Percentiles rank a stretch among this genome's conserved stretches.
These are phyloP conservation scores for Drosophila mimica DNA, from an alignment of 2,888 invertebrate species.

Conservation along the genomic window DNA sequence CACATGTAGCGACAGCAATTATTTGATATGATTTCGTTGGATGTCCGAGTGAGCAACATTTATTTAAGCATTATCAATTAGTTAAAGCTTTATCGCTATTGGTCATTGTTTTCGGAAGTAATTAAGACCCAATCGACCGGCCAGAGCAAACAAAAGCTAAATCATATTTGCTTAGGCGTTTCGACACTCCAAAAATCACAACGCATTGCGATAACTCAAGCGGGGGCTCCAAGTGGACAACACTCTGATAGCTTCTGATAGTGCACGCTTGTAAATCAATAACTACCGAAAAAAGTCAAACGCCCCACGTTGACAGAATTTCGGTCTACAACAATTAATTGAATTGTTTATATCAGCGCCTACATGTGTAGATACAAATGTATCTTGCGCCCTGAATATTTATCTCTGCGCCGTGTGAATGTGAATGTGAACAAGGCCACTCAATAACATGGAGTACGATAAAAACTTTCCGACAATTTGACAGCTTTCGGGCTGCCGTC, in stretches of 20 bases:
- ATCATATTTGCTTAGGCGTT: conserved; percentile 79
- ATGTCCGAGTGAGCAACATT: conserved; percentile 35
- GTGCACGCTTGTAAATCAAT: conserved; percentile 76
- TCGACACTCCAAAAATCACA: conserved; percentile 78
- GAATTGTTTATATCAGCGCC: conserved; percentile 75
- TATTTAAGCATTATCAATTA: conserved; percentile 64
- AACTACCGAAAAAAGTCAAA: conserved; percentile 69
- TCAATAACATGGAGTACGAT: conserved; percentile 74
- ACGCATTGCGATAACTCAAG: conserved; percentile 71
- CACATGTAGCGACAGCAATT: conserved; percentile 38
- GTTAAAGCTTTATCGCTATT: conserved; percentile 62
- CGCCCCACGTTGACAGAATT: conserved; percentile 48
- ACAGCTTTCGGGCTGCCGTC: conserved; percentile 66
- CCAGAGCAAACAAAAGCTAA: conserved; percentile 71
- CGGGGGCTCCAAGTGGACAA: conserved; percentile 55
- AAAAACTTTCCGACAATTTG: conserved; percentile 76
- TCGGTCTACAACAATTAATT: conserved; percentile 76
- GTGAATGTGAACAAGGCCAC: conserved; percentile 78
- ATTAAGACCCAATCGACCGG: conserved; percentile 77
- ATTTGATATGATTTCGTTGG: conserved; percentile 52
- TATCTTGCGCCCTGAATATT: conserved; percentile 51
- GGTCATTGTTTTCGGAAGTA: conserved; percentile 80
- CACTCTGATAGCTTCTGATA: conserved; percentile 57
- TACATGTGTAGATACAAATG: conserved; percentile 78
- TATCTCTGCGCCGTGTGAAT: conserved; percentile 44